A percentile compares a stretch with the other conserved stretches of the same genome.
Conservation (phyloP, 2,797 vertebrate species). For the Merluccius polli region DNA sequence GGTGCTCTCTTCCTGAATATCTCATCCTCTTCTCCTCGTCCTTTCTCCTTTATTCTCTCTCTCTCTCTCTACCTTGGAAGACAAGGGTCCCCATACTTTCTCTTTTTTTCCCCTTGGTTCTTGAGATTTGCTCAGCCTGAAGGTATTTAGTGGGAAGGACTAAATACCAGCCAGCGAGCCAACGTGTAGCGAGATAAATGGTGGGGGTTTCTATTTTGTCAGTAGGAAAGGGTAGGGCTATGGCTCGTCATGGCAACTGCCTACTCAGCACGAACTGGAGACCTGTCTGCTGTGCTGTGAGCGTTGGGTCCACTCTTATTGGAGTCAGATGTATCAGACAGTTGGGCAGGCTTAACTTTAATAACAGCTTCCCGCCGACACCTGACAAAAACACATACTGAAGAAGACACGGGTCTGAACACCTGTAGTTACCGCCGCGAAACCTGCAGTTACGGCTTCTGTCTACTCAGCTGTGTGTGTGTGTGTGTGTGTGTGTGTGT, state of each 20-base stretch:
- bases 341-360: conserved; percentile 37
- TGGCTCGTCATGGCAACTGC: conserved; percentile 32
- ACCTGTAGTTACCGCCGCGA: conserved; percentile 17
- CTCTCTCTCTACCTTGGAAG: background rate
- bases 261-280: conserved; percentile 46
- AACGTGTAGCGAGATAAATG: conserved; percentile 25
- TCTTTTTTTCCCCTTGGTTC: conserved; percentile 45
- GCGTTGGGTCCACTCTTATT: conserved; percentile 31
- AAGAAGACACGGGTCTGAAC: conserved; percentile 10
- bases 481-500: background rate
- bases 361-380: conserved; percentile 44
- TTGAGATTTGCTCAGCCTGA: conserved; percentile 47
- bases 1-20: conserved; percentile 28
- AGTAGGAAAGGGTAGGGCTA: conserved; percentile 14
- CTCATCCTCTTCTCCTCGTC: background rate
- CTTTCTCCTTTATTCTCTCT: background rate
- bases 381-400: conserved; percentile 24
- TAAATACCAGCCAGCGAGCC: conserved; percentile 21
- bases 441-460: background rate
- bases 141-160: conserved; percentile 54
- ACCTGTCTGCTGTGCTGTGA: conserved; percentile 8
- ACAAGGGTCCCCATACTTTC: no score
- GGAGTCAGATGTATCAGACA: conserved; percentile 39
- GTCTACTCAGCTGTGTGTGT: background rate
- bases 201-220: conserved; percentile 30